Base-by-base conservation (phyloP, 1,140 invertebrate species). In the Conopomorpha cramerella region DNA sequence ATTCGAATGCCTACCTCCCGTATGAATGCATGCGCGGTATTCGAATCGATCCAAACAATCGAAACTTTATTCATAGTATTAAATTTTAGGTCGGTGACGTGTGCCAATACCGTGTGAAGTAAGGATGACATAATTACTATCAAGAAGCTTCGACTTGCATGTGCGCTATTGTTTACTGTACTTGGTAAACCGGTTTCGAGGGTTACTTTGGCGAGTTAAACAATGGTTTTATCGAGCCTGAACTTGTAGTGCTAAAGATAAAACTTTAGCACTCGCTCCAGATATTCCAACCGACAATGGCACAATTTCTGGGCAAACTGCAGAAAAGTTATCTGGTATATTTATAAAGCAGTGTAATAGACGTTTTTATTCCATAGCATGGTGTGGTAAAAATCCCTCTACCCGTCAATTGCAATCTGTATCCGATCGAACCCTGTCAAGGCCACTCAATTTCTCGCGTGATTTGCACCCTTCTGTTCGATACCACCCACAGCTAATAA, bases 401-500 rank as follows among this genome's bases (percentile, higher is more conserved):
- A 23, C 10, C 4, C 10, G 4, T 23, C 10, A 23, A 23, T 10
- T 6, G 19, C 19, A 23, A 23, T 23, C 19, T 10, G 4, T 10
- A 10, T 23, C 19, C 19, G 19, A 10, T 23, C 19, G 54, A 55
- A 51, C 63, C 54, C 48, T 55, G 51, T 44, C 34, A 30, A 46
- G 57, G 55, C 53, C 65, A 65, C 51, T 64, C 64, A 67, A 68
- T 72, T 72, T 67, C 62, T 68, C 64, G 64, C 56, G 60, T 70
- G 60, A 67, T 70, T 67, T 68, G 54, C 59, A 46, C 42, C 52
- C 59, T 71, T 68, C 64, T 64, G 66, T 61, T 68, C 56, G 61
- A 62, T n/a, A n/a, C n/a, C n/a, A n/a, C n/a, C n/a, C n/a, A n/a
- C n/a, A n/a, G n/a, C n/a, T n/a, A n/a, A n/a, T n/a, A n/a, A n/a